Percentiles rank a stretch among this genome's conserved stretches.
Evolutionary conservation across 2,888 invertebrate species (phyloP).

Genomic region (Boloria selene): DNA sequence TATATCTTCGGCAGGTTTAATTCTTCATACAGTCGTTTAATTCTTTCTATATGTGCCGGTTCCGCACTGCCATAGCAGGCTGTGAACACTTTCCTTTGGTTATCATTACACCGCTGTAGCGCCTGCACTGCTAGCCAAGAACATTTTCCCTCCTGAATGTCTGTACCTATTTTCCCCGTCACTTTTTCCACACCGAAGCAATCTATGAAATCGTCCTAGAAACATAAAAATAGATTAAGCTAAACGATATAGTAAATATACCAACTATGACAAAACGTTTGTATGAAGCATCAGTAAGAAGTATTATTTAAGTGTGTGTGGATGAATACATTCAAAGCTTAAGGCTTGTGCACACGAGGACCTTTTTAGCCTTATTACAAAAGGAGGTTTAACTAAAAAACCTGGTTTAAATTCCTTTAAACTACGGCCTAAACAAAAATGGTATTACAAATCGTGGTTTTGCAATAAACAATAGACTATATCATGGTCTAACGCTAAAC

Average conservation of each 20-base stretch:
- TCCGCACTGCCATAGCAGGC: slow-evolving; percentile 88
- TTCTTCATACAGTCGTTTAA: slow-evolving; percentile 77
- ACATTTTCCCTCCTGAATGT: slow-evolving; percentile 97
- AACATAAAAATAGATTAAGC: background rate
- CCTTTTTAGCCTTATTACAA: no score
- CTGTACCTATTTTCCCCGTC: slow-evolving; percentile 94
- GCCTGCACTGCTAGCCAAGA: slow-evolving; percentile 95
- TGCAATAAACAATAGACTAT: no score
- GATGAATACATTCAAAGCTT: no score
- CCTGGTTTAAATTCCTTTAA: no score
- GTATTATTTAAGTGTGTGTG: no score
- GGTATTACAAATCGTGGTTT: no score
- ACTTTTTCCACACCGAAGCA: slow-evolving; percentile 91
- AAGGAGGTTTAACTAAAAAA: no score
- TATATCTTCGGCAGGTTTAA: slow-evolving; percentile 86
- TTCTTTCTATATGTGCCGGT: slow-evolving; percentile 80
- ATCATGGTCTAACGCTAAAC: no score
- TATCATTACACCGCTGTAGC: slow-evolving; percentile 85
- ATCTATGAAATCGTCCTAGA: slow-evolving; percentile 92
- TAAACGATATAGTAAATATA: background rate
- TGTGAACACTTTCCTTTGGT: slow-evolving; percentile 79
- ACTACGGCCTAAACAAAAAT: no score
- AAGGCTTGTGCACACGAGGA: no score
- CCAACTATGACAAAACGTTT: background rate
- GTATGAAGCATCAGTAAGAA: no score